Conservation (phyloP, 2,113 vertebrate genomes). For the Emydocephalus ijimae region DNA sequence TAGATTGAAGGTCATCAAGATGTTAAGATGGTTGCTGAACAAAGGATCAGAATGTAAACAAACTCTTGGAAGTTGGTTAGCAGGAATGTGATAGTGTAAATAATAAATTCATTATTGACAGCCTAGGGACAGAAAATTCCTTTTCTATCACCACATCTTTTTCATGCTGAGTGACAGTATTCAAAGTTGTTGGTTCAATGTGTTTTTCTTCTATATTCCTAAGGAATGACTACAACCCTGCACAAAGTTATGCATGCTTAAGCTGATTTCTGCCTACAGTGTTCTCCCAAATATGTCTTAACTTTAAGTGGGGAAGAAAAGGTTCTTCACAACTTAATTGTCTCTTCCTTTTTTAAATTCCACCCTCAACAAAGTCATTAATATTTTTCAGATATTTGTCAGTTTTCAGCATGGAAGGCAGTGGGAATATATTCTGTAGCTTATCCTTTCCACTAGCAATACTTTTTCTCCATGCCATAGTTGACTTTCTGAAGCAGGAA, state of each 20-base stretch:
- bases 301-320: background rate
- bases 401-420: background rate
- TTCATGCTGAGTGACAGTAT: constrained; percentile 52
- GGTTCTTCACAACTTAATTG: background rate
- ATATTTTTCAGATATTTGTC: background rate
- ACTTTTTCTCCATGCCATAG: background rate
- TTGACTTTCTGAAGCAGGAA: background rate
- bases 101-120: constrained; percentile 93
- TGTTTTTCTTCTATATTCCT: constrained; percentile 38
- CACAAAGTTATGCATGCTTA: background rate
- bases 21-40: constrained; percentile 77
- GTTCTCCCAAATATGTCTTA: background rate
- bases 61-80: constrained; percentile 80
- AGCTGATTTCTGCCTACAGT: background rate
- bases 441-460: background rate
- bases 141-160: constrained; percentile 73
- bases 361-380: background rate
- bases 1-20: constrained; percentile 70
- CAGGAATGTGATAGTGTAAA: constrained; percentile 88
- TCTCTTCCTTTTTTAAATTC: background rate
- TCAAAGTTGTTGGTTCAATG: constrained; percentile 59
- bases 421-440: background rate
- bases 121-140: constrained; percentile 68
- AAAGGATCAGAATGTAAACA: constrained; percentile 85
- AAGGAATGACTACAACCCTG: background rate